These are phyloP conservation scores for Cosmopolites sordidus DNA, from an alignment of 2,888 invertebrate species.

Conservation along the genomic window DNA sequence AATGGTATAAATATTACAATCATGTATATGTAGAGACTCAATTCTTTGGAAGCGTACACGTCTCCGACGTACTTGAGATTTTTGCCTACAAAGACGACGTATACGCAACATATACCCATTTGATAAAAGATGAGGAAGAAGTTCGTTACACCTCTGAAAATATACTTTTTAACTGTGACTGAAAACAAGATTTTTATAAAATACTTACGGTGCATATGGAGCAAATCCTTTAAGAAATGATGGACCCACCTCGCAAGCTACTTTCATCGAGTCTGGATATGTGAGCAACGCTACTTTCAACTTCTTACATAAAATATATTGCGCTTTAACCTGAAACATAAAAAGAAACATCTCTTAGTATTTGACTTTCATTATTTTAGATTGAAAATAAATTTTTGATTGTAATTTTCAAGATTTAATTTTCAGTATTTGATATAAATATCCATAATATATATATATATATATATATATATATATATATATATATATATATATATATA, in stretches of 20 bases:
- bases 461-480: too few relatives aligned
- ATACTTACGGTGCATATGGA: slow-evolving; percentile 45
- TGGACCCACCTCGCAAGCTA: slow-evolving; percentile 74
- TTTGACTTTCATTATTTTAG: too few relatives aligned
- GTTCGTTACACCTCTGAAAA: slow-evolving; percentile 57
- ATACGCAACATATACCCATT: slow-evolving; percentile 84
- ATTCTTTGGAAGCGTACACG: slow-evolving; percentile 32
- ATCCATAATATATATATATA: too few relatives aligned
- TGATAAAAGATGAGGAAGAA: slow-evolving; percentile 76
- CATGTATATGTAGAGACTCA: slow-evolving; percentile 38
- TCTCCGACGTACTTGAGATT: slow-evolving; percentile 44
- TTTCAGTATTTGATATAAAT: too few relatives aligned
- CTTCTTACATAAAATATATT: slow-evolving; percentile 61
- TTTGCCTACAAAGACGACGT: slow-evolving; percentile 53
- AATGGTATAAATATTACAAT: slow-evolving; percentile 55
- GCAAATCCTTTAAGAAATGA: slow-evolving; percentile 58
- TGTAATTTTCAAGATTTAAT: too few relatives aligned
- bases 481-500: too few relatives aligned
- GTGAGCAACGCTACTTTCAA: slow-evolving; percentile 69
- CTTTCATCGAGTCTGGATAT: slow-evolving; percentile 80
- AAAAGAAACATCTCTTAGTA: too few relatives aligned
- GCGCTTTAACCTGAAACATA: slow-evolving; percentile 51
- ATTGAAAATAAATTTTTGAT: too few relatives aligned
- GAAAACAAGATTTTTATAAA: background rate
- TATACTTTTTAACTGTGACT: slow-evolving; percentile 6